These are phyloP conservation scores for Echinometra lucunter DNA, from an alignment of 53 echinoderm and acorn worm genomes.

Conservation along the genomic window DNA sequence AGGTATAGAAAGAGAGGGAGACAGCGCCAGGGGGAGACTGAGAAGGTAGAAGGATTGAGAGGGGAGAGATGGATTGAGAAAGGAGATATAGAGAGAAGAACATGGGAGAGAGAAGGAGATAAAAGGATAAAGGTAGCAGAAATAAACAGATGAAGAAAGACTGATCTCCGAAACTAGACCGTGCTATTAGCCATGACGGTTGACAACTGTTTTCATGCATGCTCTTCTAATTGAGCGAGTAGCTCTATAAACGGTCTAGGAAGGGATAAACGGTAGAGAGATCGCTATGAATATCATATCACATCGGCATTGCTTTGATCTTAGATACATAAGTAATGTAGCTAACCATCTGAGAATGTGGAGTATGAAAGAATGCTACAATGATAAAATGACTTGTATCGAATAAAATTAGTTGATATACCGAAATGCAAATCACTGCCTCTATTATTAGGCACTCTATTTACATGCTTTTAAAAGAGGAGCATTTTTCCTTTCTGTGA, in stretches of 20 bases:
- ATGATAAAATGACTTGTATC: no score
- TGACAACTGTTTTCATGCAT: slow-evolving; percentile 9
- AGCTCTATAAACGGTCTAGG: background rate
- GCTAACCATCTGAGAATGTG: background rate
- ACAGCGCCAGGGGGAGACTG: no score
- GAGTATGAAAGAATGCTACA: background rate
- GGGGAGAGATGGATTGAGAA: background rate
- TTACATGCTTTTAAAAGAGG: no score
- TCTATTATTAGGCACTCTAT: no score
- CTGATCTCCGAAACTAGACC: background rate
- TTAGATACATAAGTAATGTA: background rate
- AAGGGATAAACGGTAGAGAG: background rate
- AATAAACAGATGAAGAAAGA: background rate
- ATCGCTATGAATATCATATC: background rate
- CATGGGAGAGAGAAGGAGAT: background rate
- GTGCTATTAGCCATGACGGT: slow-evolving; percentile 4
- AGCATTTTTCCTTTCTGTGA: no score
- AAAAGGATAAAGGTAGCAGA: background rate
- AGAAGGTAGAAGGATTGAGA: background rate
- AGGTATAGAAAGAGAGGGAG: background rate
- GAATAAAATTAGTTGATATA: no score
- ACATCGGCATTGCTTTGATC: slow-evolving; percentile 30
- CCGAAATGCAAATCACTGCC: no score
- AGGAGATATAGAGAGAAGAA: background rate
- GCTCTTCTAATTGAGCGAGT: slow-evolving; percentile 7